Percentiles rank a stretch among this genome's conserved stretches.
Evolutionary conservation across 2,888 invertebrate genomes (phyloP).

Genomic region (Gasteruption jaculator): DNA sequence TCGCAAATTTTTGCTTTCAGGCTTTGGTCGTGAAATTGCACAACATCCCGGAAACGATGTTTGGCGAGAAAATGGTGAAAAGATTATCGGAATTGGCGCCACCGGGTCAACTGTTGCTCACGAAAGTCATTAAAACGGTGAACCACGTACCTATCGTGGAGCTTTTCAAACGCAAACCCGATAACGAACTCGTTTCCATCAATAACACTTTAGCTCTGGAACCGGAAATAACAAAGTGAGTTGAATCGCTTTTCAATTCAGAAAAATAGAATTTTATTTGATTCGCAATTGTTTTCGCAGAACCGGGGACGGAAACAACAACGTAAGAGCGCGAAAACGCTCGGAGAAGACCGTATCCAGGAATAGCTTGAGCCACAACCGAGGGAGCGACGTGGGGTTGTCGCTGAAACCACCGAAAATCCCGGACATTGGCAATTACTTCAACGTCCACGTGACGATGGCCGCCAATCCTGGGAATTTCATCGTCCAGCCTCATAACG

Average conservation of each 20-base stretch:
- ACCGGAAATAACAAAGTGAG: constrained; percentile 55
- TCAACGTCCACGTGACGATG: constrained; percentile 70
- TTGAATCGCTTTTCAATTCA: constrained; percentile 31
- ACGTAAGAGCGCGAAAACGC: constrained; percentile 30
- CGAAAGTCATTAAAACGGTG: constrained; percentile 43
- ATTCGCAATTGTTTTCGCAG: constrained; percentile 16
- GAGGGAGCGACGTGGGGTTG: constrained; percentile 18
- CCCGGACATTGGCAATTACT: constrained; percentile 56
- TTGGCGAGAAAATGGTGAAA: constrained; percentile 44
- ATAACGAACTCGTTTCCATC: constrained; percentile 64
- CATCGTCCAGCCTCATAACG: constrained; percentile 53
- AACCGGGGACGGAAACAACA: constrained; percentile 39
- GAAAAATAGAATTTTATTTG: constrained; percentile 6
- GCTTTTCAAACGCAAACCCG: constrained; percentile 65
- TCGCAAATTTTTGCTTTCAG: constrained; percentile 38
- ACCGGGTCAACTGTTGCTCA: constrained; percentile 59
- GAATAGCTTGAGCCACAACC: constrained; percentile 3
- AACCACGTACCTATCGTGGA: constrained; percentile 56
- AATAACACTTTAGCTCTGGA: constrained; percentile 67
- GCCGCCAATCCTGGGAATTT: constrained; percentile 76
- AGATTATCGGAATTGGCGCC: constrained; percentile 52
- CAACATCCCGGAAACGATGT: constrained; percentile 55
- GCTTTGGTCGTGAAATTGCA: constrained; percentile 59
- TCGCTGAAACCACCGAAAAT: constrained; percentile 49
- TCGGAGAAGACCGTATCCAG: constrained; percentile 29